phyloP scores from a whole-genome alignment of 2,888 invertebrate species.

The Acronicta aceris region DNA sequence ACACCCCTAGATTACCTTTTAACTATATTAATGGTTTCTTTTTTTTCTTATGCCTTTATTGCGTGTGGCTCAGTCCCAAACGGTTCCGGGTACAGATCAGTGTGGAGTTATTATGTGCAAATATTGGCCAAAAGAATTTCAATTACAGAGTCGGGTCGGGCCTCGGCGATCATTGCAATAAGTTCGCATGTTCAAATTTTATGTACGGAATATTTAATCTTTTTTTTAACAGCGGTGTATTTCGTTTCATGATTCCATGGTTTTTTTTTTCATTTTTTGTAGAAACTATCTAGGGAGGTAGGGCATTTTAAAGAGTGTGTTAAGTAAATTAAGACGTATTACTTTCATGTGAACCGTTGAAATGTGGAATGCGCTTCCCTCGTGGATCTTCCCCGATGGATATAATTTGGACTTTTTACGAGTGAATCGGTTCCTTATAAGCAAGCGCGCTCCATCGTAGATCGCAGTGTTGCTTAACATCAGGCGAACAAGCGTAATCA shows the following conservation, averaged over 20 bases:
- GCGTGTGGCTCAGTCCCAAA: constrained; percentile 38
- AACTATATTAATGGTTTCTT: constrained; percentile 10
- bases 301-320: too few species aligned
- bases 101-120: constrained; percentile 42
- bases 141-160: constrained; percentile 22
- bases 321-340: too few species aligned
- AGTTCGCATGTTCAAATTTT: constrained; percentile 37
- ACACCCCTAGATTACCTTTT: constrained; percentile 6
- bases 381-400: too few species aligned
- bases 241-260: not conserved
- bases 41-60: constrained; percentile 30
- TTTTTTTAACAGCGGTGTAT: constrained; percentile 2
- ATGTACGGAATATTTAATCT: constrained; percentile 9
- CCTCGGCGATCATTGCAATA: constrained; percentile 34
- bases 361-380: too few species aligned
- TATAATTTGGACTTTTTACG: too few species aligned
- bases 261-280: too few species aligned
- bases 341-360: too few species aligned
- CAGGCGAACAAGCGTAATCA: too few species aligned
- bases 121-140: constrained; percentile 47
- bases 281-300: too few species aligned
- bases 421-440: too few species aligned
- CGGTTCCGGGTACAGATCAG: constrained; percentile 31
- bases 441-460: too few species aligned
- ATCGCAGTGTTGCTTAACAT: too few species aligned